Conservation (phyloP, 2,113 vertebrate genomes). For the Morone chrysops region DNA sequence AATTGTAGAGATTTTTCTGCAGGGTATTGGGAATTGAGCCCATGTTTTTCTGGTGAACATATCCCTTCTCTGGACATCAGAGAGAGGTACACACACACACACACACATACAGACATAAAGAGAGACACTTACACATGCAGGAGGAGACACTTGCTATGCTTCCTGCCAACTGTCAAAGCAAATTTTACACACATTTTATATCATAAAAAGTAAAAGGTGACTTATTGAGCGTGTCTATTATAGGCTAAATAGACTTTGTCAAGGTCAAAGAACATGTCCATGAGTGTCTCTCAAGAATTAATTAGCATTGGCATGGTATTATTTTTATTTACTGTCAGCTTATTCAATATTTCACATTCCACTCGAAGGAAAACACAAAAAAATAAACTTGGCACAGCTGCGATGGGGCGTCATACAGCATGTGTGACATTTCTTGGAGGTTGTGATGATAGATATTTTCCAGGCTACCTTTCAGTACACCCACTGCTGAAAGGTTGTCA, state of each 20-base stretch:
- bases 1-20: conserved; percentile 51
- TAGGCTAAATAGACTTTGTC: conserved; percentile 8
- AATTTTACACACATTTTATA: background rate
- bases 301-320: conserved; percentile 4
- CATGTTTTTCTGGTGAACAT: conserved; percentile 40
- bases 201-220: background rate
- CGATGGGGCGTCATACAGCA: background rate
- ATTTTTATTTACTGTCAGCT: conserved; percentile 10
- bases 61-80: conserved; percentile 48
- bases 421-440: conserved; percentile 32
- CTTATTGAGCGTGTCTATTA: background rate
- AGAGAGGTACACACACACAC: conserved; percentile 4
- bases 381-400: background rate
- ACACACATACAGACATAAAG: background rate
- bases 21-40: conserved; percentile 55
- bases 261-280: conserved; percentile 47
- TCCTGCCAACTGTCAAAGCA: conserved; percentile 15
- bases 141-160: background rate
- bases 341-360: conserved; percentile 25
- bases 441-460: conserved; percentile 21
- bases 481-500: conserved; percentile 22
- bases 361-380: conserved; percentile 25
- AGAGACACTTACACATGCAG: background rate
- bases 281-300: conserved; percentile 17
- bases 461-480: background rate